Evolutionary conservation across 2,113 vertebrate genomes (phyloP).

Genomic region (Emberiza fucata): DNA sequence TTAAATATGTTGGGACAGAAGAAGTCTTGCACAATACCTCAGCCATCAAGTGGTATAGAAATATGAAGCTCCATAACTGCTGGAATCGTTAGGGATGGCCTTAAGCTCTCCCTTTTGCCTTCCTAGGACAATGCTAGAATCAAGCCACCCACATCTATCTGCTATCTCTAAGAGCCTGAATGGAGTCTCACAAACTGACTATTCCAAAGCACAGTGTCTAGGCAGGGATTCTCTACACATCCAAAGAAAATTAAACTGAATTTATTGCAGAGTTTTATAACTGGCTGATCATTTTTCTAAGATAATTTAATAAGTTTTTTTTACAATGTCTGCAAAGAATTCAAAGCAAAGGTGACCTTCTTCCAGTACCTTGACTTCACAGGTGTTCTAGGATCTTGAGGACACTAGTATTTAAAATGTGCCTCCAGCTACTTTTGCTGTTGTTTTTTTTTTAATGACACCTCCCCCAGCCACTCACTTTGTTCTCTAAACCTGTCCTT

Average conservation of each 20-base stretch:
- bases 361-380: neutral
- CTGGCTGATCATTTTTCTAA: neutral
- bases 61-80: neutral
- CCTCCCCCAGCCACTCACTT: neutral
- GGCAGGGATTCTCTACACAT: neutral
- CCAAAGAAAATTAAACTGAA: neutral
- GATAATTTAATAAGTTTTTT: neutral
- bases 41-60: neutral
- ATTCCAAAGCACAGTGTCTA: neutral
- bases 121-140: neutral
- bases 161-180: neutral
- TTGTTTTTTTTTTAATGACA: neutral
- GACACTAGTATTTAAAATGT: neutral
- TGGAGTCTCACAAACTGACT: neutral
- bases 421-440: neutral
- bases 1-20: neutral
- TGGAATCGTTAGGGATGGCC: neutral
- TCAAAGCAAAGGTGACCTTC: neutral
- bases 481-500: neutral
- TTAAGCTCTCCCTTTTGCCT: neutral
- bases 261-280: neutral
- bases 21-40: neutral
- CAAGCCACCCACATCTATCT: neutral
- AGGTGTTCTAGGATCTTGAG: neutral
- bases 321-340: neutral